phyloP scores from a whole-genome alignment of 1,140 invertebrate genomes.

The Metopolophium dirhodum region DNA sequence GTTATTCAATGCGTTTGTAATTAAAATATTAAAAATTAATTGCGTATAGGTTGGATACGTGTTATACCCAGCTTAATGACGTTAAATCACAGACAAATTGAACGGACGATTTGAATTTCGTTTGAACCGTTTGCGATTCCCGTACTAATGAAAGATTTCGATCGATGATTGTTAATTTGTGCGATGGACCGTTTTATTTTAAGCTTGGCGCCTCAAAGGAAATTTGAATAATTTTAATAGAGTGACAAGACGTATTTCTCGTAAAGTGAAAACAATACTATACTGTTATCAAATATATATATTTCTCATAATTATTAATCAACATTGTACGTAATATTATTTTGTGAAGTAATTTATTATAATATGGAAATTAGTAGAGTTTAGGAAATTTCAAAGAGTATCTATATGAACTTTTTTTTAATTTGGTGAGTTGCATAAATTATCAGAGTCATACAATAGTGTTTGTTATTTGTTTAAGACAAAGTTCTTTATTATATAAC shows the following conservation, averaged over 20 bases:
- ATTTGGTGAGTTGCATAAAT: background rate
- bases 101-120: background rate
- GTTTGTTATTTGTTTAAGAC: background rate
- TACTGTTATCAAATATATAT: background rate
- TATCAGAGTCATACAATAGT: background rate
- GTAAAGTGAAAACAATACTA: background rate
- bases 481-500: background rate
- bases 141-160: background rate
- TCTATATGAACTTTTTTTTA: background rate
- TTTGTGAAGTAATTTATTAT: background rate
- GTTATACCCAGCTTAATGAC: background rate
- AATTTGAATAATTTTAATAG: background rate
- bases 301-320: background rate
- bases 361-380: background rate
- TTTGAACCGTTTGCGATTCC: background rate
- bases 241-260: background rate
- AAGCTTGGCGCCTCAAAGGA: background rate
- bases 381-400: background rate
- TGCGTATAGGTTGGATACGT: background rate
- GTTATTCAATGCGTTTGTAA: background rate
- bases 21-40: conserved; percentile 5
- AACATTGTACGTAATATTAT: background rate
- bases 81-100: background rate
- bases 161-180: conserved; percentile 4
- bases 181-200: background rate